phyloP scores from a whole-genome alignment of 2,113 vertebrate species.

The Brienomyrus brachyistius region DNA sequence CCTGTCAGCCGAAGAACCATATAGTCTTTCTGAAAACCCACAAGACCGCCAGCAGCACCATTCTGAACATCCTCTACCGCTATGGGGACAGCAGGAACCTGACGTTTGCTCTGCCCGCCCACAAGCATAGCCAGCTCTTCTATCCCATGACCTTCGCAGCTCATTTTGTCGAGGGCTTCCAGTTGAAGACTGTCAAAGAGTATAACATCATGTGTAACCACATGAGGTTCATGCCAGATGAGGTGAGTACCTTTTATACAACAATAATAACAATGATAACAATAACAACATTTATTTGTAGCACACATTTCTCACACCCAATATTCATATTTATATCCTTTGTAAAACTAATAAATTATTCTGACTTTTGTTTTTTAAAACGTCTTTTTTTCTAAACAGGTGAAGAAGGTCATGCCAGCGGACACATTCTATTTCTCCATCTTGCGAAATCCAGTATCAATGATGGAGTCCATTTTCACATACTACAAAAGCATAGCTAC shows the following conservation, averaged over 20 bases:
- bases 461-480: conserved; percentile 75
- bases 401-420: conserved; percentile 70
- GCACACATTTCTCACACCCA: conserved; percentile 28
- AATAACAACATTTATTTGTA: conserved; percentile 40
- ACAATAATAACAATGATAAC: neutral
- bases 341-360: neutral
- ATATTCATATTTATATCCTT: conserved; percentile 38
- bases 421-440: conserved; percentile 80
- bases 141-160: conserved; percentile 64
- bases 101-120: conserved; percentile 62
- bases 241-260: conserved; percentile 53
- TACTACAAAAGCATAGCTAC: conserved; percentile 62
- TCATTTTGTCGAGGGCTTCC: conserved; percentile 65
- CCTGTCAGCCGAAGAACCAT: conserved; percentile 50
- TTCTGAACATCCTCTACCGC: conserved; percentile 75
- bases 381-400: conserved; percentile 49
- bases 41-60: conserved; percentile 80
- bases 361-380: conserved; percentile 42
- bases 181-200: conserved; percentile 28
- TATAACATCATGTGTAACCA: conserved; percentile 83
- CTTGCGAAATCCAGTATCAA: conserved; percentile 67
- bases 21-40: conserved; percentile 85
- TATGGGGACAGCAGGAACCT: conserved; percentile 69
- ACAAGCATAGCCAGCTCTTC: conserved; percentile 57
- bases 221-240: conserved; percentile 63